phyloP scores from a whole-genome alignment of 1,140 invertebrate genomes.

The Mactra quadrangularis region DNA sequence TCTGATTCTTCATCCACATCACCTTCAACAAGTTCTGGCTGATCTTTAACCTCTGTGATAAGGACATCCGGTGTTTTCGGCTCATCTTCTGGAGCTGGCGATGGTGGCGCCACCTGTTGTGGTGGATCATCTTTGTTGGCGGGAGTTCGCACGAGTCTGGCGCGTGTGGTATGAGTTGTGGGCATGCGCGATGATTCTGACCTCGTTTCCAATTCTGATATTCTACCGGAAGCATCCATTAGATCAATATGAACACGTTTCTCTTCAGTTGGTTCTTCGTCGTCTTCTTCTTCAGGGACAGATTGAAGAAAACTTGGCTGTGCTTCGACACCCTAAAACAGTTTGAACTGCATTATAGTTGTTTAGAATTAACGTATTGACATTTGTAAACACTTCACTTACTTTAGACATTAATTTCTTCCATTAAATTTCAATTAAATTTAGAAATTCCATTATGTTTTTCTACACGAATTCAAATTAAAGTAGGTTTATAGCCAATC shows the following conservation, averaged over 20 bases:
- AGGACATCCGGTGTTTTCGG: constrained; percentile 45
- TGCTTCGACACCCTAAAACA: constrained; percentile 5
- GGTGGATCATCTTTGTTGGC: constrained; percentile 41
- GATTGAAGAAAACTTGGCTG: constrained; percentile 46
- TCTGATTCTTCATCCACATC: constrained; percentile 37
- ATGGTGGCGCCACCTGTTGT: not conserved
- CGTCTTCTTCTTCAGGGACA: constrained; percentile 12
- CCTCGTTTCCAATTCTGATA: constrained; percentile 24
- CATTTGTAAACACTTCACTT: too few species aligned
- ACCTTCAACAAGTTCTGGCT: not conserved
- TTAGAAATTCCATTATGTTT: too few species aligned
- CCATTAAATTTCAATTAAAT: too few species aligned
- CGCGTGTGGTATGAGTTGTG: constrained; percentile 16
- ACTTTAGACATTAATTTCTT: too few species aligned
- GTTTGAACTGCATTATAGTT: too few species aligned
- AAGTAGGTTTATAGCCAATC: too few species aligned
- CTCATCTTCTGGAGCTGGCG: not conserved
- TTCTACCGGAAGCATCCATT: constrained; percentile 56
- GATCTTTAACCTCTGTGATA: constrained; percentile 56
- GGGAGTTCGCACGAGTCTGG: constrained; percentile 52
- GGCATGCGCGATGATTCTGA: constrained; percentile 10
- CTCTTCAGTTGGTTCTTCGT: not conserved
- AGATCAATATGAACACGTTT: constrained; percentile 41
- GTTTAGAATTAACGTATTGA: too few species aligned
- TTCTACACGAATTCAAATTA: too few species aligned